phyloP scores from a whole-genome alignment of 2,113 vertebrate species.

The Callocephalon fimbriatum region DNA sequence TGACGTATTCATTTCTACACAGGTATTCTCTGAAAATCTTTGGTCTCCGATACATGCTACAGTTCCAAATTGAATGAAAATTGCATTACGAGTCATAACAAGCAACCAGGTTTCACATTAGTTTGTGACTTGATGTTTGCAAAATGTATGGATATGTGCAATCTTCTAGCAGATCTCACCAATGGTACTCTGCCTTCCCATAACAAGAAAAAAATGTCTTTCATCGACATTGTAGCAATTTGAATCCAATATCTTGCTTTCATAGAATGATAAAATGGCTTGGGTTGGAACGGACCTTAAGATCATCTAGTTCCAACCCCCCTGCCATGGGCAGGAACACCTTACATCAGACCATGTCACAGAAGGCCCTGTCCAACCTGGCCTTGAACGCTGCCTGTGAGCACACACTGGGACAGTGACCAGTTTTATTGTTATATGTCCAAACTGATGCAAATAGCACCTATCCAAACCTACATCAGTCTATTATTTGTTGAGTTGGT shows the following conservation, averaged over 20 bases:
- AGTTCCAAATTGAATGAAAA: not conserved
- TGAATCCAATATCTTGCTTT: not conserved
- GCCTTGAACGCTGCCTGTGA: not conserved
- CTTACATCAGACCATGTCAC: not conserved
- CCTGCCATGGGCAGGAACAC: rapidly evolving
- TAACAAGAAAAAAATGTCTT: not conserved
- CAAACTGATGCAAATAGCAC: not conserved
- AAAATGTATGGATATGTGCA: not conserved
- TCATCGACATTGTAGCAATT: not conserved
- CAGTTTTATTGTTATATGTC: not conserved
- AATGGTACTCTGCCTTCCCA: not conserved
- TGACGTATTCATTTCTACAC: not conserved
- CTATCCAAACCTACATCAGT: not conserved
- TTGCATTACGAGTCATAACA: not conserved
- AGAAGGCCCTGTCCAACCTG: rapidly evolving
- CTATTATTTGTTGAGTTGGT: not conserved
- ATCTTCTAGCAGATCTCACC: not conserved
- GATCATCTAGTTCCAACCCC: not conserved
- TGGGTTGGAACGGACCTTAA: not conserved
- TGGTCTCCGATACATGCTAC: not conserved
- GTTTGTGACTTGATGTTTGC: not conserved
- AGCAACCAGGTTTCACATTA: not conserved
- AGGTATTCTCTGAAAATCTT: not conserved
- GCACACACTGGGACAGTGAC: not conserved
- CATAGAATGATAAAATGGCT: not conserved